phyloP scores from a whole-genome alignment of 2,888 invertebrate genomes.

The Meiosimyza platycephala region DNA sequence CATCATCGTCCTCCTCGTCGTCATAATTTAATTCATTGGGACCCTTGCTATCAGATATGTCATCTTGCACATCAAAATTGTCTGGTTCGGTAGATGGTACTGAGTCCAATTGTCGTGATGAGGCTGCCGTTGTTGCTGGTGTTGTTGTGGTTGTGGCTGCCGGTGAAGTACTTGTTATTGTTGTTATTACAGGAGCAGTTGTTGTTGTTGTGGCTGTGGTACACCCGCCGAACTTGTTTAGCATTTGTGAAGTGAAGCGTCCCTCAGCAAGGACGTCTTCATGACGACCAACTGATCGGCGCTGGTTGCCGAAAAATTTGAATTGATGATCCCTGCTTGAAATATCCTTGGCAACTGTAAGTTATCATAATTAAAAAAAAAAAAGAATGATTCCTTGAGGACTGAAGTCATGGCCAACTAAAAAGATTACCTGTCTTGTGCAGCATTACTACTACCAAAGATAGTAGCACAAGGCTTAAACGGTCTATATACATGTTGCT shows the following conservation, averaged over 20 bases:
- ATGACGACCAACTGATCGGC: conserved; percentile 41
- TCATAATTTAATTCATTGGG: background rate
- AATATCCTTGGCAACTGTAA: conserved; percentile 24
- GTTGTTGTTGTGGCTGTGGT: conserved; percentile 42
- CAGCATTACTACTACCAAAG: conserved; percentile 40
- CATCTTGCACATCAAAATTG: background rate
- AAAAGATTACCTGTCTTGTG: conserved; percentile 41
- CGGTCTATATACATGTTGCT: conserved; percentile 34
- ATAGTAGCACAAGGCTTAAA: conserved; percentile 40
- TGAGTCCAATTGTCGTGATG: background rate
- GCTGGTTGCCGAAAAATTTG: conserved; percentile 39
- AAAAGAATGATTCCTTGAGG: no score
- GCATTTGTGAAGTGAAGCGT: conserved; percentile 48
- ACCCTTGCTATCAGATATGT: background rate
- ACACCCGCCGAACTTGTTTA: conserved; percentile 48
- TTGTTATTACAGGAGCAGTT: background rate
- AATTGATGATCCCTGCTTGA: conserved; percentile 34
- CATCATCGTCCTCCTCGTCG: conserved; percentile 28
- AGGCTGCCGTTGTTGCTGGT: background rate
- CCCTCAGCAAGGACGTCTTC: conserved; percentile 48
- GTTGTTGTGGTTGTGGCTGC: background rate
- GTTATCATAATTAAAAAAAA: background rate
- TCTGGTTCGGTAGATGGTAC: background rate
- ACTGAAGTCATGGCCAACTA: background rate
- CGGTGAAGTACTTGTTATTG: conserved; percentile 18